These are phyloP conservation scores for Rhynchonycteris naso DNA, from an alignment of 2,797 vertebrate genomes.

Conservation along the genomic window DNA sequence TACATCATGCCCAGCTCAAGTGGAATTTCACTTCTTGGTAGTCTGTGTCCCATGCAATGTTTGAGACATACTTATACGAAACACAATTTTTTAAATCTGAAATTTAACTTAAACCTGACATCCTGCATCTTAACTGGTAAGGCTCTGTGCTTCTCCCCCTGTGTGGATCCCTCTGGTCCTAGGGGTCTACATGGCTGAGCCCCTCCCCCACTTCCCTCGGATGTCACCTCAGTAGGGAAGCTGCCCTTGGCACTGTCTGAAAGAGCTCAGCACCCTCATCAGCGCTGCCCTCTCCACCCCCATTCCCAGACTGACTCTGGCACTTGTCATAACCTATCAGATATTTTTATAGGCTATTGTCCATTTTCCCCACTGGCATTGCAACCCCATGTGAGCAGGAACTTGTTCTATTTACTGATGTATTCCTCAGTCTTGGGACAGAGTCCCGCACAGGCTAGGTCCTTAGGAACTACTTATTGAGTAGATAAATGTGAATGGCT, in stretches of 20 bases:
- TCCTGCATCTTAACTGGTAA: background rate
- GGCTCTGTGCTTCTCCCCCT: background rate
- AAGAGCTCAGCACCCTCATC: background rate
- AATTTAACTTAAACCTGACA: background rate
- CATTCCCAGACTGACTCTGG: background rate
- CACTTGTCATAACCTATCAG: background rate
- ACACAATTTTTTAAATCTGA: background rate
- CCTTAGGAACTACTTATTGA: background rate
- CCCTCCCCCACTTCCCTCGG: background rate
- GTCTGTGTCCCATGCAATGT: background rate
- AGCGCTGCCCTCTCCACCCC: background rate
- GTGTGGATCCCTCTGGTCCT: background rate
- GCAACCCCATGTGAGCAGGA: background rate
- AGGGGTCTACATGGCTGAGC: background rate
- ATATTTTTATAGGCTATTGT: background rate
- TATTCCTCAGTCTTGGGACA: background rate
- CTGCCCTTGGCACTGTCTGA: background rate
- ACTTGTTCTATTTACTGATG: background rate
- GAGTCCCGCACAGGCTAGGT: background rate
- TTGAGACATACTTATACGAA: background rate
- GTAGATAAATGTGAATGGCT: background rate
- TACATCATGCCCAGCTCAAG: background rate
- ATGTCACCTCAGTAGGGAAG: background rate
- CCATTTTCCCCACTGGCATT: background rate
- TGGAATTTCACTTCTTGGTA: background rate